phyloP scores from a whole-genome alignment of 2,888 invertebrate genomes.

The Vesta saturnalis region DNA sequence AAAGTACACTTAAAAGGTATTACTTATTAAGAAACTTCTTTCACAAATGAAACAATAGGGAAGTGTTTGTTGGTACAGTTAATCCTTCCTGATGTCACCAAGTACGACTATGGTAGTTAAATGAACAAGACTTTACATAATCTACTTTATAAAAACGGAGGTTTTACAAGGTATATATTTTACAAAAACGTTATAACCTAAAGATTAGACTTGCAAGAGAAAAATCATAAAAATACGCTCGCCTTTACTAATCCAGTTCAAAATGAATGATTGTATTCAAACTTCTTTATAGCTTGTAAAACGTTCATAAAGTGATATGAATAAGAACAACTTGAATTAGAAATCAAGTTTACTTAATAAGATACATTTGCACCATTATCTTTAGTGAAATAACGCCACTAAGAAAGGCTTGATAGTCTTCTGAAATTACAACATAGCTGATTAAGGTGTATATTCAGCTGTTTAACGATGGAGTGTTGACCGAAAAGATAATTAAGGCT shows the following conservation, averaged over 20 bases:
- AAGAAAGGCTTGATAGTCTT: not conserved
- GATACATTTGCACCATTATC: too few relatives aligned
- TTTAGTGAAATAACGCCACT: not conserved
- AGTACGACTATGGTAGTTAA: not conserved
- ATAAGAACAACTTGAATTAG: not conserved
- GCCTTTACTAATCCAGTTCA: not conserved
- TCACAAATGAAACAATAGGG: not conserved
- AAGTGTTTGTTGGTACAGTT: not conserved
- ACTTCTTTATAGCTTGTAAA: slow-evolving; percentile 1
- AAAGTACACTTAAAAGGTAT: too few relatives aligned
- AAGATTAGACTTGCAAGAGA: slow-evolving; percentile 1
- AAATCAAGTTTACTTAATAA: not conserved
- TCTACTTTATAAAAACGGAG: slow-evolving; percentile 12
- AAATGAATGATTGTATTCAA: not conserved
- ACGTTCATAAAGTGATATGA: not conserved
- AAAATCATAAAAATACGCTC: not conserved
- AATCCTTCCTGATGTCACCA: slow-evolving; percentile 2
- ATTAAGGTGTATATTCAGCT: slow-evolving; percentile 7
- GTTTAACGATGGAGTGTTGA: slow-evolving; percentile 4
- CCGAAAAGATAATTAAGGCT: slow-evolving; percentile 10
- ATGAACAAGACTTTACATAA: slow-evolving; percentile 13
- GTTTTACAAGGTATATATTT: not conserved
- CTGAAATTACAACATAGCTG: slow-evolving; percentile 4
- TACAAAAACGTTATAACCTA: not conserved
- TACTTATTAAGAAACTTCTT: too few relatives aligned